Conservation (phyloP, 2,113 vertebrate genomes). For the Gnathonemus longibarbis region DNA sequence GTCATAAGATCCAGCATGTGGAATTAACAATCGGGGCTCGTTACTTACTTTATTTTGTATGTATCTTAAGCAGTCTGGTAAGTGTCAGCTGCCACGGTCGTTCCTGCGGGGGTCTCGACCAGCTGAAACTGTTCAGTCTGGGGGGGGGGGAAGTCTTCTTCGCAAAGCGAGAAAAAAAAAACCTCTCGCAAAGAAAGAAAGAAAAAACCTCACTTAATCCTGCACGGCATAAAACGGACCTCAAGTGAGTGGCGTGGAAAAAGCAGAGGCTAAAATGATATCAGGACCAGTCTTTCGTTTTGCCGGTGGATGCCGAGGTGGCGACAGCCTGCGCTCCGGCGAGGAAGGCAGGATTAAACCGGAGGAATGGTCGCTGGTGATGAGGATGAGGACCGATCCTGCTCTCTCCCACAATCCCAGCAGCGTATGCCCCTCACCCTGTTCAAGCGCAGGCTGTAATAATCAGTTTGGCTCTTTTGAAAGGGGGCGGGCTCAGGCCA, state of each 20-base stretch:
- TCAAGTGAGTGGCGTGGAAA: slow-evolving; percentile 24
- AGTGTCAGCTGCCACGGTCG: slow-evolving; percentile 8
- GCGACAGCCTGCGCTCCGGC: slow-evolving; percentile 49
- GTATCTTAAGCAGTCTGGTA: slow-evolving; percentile 14
- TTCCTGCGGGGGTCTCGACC: slow-evolving; percentile 1
- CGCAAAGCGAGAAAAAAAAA: background rate
- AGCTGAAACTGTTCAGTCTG: slow-evolving; percentile 4
- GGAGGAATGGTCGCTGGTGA: slow-evolving; percentile 23
- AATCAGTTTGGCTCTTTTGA: slow-evolving; percentile 68
- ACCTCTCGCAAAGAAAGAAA: background rate
- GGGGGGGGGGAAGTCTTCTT: slow-evolving; percentile 9
- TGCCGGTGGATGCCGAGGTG: slow-evolving; percentile 59
- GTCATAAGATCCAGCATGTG: slow-evolving; percentile 1
- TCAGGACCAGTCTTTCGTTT: slow-evolving; percentile 67
- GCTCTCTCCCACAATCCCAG: slow-evolving; percentile 57
- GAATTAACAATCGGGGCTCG: background rate
- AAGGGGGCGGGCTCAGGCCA: slow-evolving; percentile 66
- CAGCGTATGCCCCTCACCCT: slow-evolving; percentile 49
- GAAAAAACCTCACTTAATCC: slow-evolving; percentile 23
- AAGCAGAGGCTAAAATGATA: slow-evolving; percentile 56
- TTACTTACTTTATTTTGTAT: slow-evolving; percentile 24
- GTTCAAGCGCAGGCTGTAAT: slow-evolving; percentile 52
- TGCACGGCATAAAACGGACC: slow-evolving; percentile 12
- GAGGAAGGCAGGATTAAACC: slow-evolving; percentile 45
- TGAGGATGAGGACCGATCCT: slow-evolving; percentile 16